Percentiles rank a stretch among this genome's conserved stretches.
Conservation (phyloP, 2,888 invertebrate species). For the Lasioglossum malachurum region DNA sequence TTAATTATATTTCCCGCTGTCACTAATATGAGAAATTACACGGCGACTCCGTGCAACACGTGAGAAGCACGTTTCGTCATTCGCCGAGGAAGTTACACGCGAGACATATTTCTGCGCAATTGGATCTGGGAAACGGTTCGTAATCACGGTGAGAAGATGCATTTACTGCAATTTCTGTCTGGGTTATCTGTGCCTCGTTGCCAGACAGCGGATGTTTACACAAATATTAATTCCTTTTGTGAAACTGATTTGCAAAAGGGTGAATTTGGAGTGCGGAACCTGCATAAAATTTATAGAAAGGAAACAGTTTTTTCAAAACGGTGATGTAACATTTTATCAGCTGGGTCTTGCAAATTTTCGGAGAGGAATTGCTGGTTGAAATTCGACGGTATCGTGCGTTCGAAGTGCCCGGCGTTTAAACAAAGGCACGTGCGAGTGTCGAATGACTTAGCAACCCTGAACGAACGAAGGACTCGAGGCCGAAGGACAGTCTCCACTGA, state of each 20-base stretch:
- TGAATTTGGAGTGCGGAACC: too few species aligned
- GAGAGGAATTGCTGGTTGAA: neutral
- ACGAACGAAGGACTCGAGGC: constrained; percentile 76
- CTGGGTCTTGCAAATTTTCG: neutral
- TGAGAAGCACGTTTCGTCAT: constrained; percentile 45
- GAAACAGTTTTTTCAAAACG: too few species aligned
- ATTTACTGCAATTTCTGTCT: neutral
- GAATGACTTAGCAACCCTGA: constrained; percentile 74
- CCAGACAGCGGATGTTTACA: neutral
- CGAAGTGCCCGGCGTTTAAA: constrained; percentile 29
- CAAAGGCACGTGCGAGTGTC: constrained; percentile 43
- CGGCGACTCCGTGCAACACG: constrained; percentile 29
- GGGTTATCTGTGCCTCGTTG: neutral
- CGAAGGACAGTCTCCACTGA: constrained; percentile 74
- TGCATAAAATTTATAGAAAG: too few species aligned
- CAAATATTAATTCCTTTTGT: neutral
- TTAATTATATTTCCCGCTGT: constrained; percentile 22
- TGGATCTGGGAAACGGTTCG: constrained; percentile 38
- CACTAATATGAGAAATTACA: constrained; percentile 42
- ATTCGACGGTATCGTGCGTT: neutral
- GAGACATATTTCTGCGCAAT: constrained; percentile 43
- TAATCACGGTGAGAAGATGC: constrained; percentile 14
- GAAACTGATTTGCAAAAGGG: too few species aligned
- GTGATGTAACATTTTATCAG: too few species aligned
- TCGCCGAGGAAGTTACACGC: constrained; percentile 49